Base-by-base conservation (phyloP, 2,797 vertebrate species). In the Natrix natrix region DNA sequence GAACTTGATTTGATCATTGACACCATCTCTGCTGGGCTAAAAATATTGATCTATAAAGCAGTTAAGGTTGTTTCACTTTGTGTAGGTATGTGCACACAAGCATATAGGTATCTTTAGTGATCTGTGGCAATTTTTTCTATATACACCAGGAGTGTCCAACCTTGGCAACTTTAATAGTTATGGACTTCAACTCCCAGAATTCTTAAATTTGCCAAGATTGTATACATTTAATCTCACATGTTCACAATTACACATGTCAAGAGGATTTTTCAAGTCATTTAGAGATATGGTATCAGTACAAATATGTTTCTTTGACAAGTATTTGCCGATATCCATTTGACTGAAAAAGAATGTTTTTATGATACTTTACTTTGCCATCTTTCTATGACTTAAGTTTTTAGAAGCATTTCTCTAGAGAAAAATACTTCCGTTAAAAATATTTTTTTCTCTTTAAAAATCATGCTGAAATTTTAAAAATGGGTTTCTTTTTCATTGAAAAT, bases 301-400 rank as follows among this genome's bases (percentile, higher is more conserved):
- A 0, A 61, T 43, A 87, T 66, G 20, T 83, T 94, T 91, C 89
- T 87, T 2, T 86, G 86, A 54, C 7, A 94, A 48, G 83, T 78
- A 91, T 13, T 37, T 93, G n/a, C 0, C 0, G 14, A 87, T 16
- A 43, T 3, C 22, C 28, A 87, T 55, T 0, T 87, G 54, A 7
- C 54, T 28, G 24, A 87, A 87, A 8, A 88, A 57, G 55, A 88
- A 88, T 88, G 8, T 20, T 88, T 88, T 59, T 13, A 55, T 87
- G 28, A 54, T 54, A 87, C 26, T 13, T 87, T 87, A 55, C 86
- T 55, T 87, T 28, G 52, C 26, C 13, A 52, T 54, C 48, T 86
- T 17, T 24, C 48, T 37, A 13, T 86, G 12, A 86, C 24, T 28
- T 52, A 48, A 6, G 8, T n/a, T 87, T 28, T n/a, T 55, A 24